These are phyloP conservation scores for Odontamblyopus lacepedii DNA, from an alignment of 2,797 vertebrate species.

Conservation along the genomic window DNA sequence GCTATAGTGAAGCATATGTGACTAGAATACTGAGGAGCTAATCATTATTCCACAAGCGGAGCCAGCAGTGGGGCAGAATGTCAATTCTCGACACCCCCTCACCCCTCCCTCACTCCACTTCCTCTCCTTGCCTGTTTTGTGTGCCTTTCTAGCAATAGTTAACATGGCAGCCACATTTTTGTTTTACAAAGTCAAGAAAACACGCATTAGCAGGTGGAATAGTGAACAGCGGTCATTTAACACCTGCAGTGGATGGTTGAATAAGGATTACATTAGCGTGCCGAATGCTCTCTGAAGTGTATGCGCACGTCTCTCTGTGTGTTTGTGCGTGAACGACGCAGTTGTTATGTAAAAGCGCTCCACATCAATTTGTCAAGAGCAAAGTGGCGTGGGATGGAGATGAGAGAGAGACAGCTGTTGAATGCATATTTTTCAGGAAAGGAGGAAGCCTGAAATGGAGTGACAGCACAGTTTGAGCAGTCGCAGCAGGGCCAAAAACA, in stretches of 20 bases:
- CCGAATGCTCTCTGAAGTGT: conserved; percentile 48
- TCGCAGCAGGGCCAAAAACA: conserved; percentile 25
- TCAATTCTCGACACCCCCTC: conserved; percentile 63
- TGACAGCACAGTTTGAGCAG: conserved; percentile 43
- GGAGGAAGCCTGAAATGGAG: conserved; percentile 39
- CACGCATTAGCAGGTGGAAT: conserved; percentile 2
- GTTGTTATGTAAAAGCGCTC: conserved; percentile 72
- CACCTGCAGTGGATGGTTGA: conserved; percentile 46
- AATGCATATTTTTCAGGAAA: conserved; percentile 66
- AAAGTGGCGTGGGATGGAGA: conserved; percentile 72
- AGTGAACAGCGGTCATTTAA: conserved; percentile 31
- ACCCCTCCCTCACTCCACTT: conserved; percentile 35
- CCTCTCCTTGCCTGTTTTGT: conserved; percentile 45
- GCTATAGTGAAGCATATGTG: conserved; percentile 80
- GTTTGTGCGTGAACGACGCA: conserved; percentile 36
- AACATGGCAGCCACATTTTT: conserved; percentile 54
- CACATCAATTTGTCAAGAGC: conserved; percentile 72
- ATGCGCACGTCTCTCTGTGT: conserved; percentile 24
- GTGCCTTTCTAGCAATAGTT: conserved; percentile 68
- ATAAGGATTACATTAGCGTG: conserved; percentile 46
- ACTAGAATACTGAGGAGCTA: conserved; percentile 80
- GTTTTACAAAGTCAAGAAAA: conserved; percentile 43
- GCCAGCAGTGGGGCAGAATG: conserved; percentile 75
- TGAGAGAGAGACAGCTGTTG: conserved; percentile 74
- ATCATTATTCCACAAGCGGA: conserved; percentile 82